A percentile compares a stretch with the other conserved stretches of the same genome.
These are phyloP conservation scores for Hipposideros armiger DNA, from an alignment of 2,113 vertebrate species.

Conservation along the genomic window DNA sequence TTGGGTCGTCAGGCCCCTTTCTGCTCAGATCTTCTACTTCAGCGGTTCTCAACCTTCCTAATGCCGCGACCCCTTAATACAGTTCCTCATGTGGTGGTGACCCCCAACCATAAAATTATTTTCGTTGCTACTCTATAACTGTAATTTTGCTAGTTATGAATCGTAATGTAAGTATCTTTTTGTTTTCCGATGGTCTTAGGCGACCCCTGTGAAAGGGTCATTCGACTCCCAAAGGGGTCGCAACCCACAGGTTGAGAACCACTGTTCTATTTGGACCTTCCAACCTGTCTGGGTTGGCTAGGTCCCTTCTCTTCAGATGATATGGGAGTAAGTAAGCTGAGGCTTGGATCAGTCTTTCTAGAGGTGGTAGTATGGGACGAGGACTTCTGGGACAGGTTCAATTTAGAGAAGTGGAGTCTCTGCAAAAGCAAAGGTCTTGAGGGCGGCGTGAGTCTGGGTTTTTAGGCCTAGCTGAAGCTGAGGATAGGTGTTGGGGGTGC, in stretches of 20 bases:
- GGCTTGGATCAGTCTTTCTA: background rate
- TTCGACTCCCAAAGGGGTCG: too few species aligned
- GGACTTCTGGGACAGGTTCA: background rate
- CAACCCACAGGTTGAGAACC: too few species aligned
- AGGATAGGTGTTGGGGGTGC: background rate
- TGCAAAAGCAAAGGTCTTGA: background rate
- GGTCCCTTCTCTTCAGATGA: background rate
- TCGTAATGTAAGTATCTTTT: too few species aligned
- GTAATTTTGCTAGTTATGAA: too few species aligned
- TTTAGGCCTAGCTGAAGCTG: background rate
- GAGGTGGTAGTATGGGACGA: background rate
- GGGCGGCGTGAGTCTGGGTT: background rate
- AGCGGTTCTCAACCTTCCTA: too few species aligned
- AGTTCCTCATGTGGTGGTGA: too few species aligned
- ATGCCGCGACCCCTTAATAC: too few species aligned
- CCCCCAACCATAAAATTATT: too few species aligned
- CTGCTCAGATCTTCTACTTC: background rate
- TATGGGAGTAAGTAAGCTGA: background rate
- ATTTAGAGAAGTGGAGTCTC: background rate
- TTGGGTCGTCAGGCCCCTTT: background rate
- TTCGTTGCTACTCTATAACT: too few species aligned
- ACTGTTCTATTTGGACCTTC: background rate
- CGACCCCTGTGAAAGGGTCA: too few species aligned
- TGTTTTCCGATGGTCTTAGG: too few species aligned
- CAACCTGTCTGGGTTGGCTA: background rate